Conservation (phyloP, 2,113 vertebrate species). For the Hassar affinis region DNA sequence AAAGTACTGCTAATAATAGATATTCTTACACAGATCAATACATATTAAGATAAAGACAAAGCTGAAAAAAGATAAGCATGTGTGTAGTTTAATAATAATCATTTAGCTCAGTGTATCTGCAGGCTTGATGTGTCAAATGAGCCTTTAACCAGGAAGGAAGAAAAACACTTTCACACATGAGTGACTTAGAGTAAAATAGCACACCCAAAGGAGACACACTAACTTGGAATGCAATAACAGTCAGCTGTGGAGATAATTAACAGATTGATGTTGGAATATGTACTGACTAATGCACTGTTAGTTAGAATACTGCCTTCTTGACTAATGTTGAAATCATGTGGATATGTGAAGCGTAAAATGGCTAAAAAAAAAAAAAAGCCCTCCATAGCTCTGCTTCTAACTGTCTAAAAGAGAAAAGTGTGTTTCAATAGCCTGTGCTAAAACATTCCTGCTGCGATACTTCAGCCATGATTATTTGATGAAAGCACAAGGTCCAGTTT, state of each 20-base stretch:
- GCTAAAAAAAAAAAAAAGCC: background rate
- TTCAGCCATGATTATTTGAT: constrained; percentile 74
- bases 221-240: constrained; percentile 50
- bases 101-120: constrained; percentile 55
- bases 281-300: constrained; percentile 55
- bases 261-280: constrained; percentile 56
- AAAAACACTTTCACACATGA: constrained; percentile 72
- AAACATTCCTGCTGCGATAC: constrained; percentile 53
- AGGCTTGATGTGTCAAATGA: constrained; percentile 59
- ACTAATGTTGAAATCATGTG: constrained; percentile 20
- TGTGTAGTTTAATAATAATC: constrained; percentile 58
- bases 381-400: background rate
- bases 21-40: background rate
- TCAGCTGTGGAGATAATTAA: constrained; percentile 60
- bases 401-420: background rate
- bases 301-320: constrained; percentile 41
- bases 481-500: constrained; percentile 64
- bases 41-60: background rate
- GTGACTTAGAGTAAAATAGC: constrained; percentile 57
- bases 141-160: constrained; percentile 57
- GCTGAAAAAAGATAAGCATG: constrained; percentile 42
- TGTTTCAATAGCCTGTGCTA: background rate
- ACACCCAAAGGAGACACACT: constrained; percentile 19
- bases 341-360: background rate
- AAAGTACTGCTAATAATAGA: background rate